phyloP scores from a whole-genome alignment of 2,113 vertebrate species.

The Ciconia maguari region DNA sequence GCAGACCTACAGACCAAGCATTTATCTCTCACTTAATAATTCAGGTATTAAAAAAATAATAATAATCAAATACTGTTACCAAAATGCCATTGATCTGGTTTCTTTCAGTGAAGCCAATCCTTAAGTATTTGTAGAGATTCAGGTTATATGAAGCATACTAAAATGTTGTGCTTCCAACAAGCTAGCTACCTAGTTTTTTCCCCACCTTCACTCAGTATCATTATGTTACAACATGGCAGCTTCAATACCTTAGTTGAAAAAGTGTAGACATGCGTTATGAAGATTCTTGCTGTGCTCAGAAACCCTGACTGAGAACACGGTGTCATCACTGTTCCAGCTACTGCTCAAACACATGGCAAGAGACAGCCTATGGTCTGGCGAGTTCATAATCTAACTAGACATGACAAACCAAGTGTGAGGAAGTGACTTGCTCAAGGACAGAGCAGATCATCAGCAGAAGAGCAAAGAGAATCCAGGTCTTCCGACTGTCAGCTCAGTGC shows the following conservation, averaged over 20 bases:
- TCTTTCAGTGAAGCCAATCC: neutral
- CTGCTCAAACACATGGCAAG: neutral
- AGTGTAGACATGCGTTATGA: accelerated
- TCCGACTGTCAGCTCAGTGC: neutral
- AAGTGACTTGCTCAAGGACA: neutral
- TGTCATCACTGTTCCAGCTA: neutral
- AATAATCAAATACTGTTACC: neutral
- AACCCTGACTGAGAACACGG: neutral
- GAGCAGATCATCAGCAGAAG: neutral
- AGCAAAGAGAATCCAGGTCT: neutral
- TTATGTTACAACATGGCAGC: neutral
- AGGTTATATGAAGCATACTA: neutral
- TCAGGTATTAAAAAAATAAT: neutral
- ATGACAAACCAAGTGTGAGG: neutral
- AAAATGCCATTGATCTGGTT: neutral
- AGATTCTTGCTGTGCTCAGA: neutral
- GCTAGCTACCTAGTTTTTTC: neutral
- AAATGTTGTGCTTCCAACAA: neutral
- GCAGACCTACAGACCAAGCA: neutral
- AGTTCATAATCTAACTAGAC: neutral
- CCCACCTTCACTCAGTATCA: neutral
- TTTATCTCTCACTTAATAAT: neutral
- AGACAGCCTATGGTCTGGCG: neutral
- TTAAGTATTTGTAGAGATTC: neutral
- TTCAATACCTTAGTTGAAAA: neutral